Evolutionary conservation across 2,797 vertebrate species (phyloP).

Genomic region (Anabas testudineus): DNA sequence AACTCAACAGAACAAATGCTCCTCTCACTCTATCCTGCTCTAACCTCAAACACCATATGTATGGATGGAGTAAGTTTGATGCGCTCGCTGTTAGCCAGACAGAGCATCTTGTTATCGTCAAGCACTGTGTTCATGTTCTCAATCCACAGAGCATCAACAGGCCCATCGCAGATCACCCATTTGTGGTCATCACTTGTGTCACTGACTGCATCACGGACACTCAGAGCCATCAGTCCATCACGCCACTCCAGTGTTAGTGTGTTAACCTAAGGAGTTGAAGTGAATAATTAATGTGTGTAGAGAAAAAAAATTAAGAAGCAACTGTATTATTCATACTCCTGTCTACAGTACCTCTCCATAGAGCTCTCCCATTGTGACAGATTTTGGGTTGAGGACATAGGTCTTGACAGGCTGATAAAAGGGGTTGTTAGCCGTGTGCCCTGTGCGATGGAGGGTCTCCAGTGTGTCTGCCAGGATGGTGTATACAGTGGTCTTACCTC

Average conservation of each 20-base stretch:
- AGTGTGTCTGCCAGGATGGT: constrained; percentile 86
- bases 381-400: constrained; percentile 91
- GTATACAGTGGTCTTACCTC: constrained; percentile 92
- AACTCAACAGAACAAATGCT: not conserved
- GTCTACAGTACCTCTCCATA: constrained; percentile 71
- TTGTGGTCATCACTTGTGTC: constrained; percentile 88
- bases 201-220: constrained; percentile 86
- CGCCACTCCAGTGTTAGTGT: constrained; percentile 90
- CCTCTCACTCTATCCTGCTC: not conserved
- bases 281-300: not conserved
- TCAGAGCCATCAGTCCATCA: constrained; percentile 91
- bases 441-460: constrained; percentile 77
- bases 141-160: constrained; percentile 92
- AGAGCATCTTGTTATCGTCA: constrained; percentile 95
- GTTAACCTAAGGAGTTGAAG: constrained; percentile 81
- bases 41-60: constrained; percentile 93
- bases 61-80: constrained; percentile 92
- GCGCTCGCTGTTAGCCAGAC: constrained; percentile 91
- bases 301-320: not conserved
- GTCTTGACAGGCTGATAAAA: constrained; percentile 89
- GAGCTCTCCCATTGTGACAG: constrained; percentile 89
- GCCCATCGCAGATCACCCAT: constrained; percentile 92
- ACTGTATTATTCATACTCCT: not conserved
- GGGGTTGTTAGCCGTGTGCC: constrained; percentile 69
- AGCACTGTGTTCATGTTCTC: constrained; percentile 94